Conservation (phyloP, 2,113 vertebrate genomes). For the Hirundichthys speculiger region DNA sequence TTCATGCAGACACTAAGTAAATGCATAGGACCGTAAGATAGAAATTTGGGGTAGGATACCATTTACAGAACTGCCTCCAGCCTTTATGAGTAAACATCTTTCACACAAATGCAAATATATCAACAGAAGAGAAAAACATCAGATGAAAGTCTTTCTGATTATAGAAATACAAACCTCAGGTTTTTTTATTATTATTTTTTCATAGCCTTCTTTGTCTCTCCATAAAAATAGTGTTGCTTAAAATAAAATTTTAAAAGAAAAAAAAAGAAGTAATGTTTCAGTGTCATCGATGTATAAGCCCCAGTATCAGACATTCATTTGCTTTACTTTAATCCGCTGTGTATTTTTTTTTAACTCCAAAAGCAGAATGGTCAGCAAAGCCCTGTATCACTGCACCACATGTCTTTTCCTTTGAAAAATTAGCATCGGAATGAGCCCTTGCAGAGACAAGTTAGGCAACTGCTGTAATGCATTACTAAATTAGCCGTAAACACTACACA, state of each 20-base stretch:
- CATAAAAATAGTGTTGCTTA: slow-evolving; percentile 84
- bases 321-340: slow-evolving; percentile 62
- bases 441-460: slow-evolving; percentile 81
- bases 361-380: slow-evolving; percentile 75
- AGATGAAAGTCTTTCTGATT: slow-evolving; percentile 75
- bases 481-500: slow-evolving; percentile 85
- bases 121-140: slow-evolving; percentile 62
- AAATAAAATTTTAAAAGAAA: slow-evolving; percentile 73
- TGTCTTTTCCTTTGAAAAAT: slow-evolving; percentile 75
- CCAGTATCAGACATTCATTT: slow-evolving; percentile 80
- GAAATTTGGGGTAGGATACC: slow-evolving; percentile 48
- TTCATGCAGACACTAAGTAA: slow-evolving; percentile 77
- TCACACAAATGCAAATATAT: slow-evolving; percentile 61
- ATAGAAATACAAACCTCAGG: slow-evolving; percentile 85
- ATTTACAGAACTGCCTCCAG: slow-evolving; percentile 67
- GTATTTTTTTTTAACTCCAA: slow-evolving; percentile 33
- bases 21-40: slow-evolving; percentile 73
- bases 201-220: slow-evolving; percentile 80
- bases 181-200: slow-evolving; percentile 60
- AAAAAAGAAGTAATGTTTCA: slow-evolving; percentile 72
- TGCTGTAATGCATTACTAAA: slow-evolving; percentile 82
- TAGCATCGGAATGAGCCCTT: slow-evolving; percentile 81
- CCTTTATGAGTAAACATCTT: slow-evolving; percentile 61
- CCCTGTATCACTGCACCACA: slow-evolving; percentile 72
- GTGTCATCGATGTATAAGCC: slow-evolving; percentile 79